Evolutionary conservation across 2,797 vertebrate species (phyloP).

Genomic region (Channa striata): DNA sequence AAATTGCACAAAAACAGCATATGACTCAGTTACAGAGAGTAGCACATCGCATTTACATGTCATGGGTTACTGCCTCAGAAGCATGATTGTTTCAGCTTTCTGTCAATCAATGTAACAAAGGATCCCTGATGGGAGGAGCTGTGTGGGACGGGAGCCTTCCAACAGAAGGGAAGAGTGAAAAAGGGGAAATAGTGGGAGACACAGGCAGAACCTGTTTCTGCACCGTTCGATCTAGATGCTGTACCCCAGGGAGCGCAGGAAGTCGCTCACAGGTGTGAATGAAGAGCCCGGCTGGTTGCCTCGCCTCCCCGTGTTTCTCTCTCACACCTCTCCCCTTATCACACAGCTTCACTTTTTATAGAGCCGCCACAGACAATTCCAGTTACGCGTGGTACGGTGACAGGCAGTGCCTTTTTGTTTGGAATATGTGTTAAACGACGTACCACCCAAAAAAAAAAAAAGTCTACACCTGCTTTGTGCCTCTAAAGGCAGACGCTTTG

Average conservation of each 20-base stretch:
- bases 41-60: constrained; percentile 11
- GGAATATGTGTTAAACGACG: constrained; percentile 40
- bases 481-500: constrained; percentile 45
- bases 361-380: constrained; percentile 51
- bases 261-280: constrained; percentile 74
- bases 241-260: constrained; percentile 48
- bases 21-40: neutral
- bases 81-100: constrained; percentile 25
- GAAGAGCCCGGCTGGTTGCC: constrained; percentile 61
- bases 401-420: constrained; percentile 54
- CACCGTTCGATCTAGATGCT: constrained; percentile 26
- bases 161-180: constrained; percentile 1
- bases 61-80: constrained; percentile 21
- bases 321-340: constrained; percentile 62
- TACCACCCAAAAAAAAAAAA: constrained; percentile 16
- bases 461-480: constrained; percentile 38
- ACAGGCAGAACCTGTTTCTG: constrained; percentile 19
- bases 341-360: constrained; percentile 50
- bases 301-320: constrained; percentile 55
- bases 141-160: constrained; percentile 32
- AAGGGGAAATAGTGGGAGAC: constrained; percentile 22
- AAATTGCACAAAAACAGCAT: neutral
- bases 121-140: constrained; percentile 33
- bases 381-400: constrained; percentile 45
- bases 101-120: constrained; percentile 46